A percentile compares a stretch with the other conserved stretches of the same genome.
These are phyloP conservation scores for Battus philenor DNA, from an alignment of 1,140 invertebrate genomes.

Conservation along the genomic window DNA sequence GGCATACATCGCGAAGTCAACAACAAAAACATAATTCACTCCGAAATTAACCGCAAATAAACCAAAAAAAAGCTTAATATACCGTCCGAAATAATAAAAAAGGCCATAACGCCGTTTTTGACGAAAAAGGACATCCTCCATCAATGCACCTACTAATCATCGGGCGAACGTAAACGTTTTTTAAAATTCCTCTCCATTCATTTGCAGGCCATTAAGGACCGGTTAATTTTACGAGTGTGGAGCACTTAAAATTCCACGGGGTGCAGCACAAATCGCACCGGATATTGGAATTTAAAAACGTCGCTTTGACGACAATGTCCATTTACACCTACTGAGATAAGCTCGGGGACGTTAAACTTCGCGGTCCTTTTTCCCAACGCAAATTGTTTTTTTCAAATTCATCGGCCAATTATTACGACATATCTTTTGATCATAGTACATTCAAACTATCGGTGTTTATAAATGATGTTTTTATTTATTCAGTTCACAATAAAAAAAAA, in stretches of 20 bases:
- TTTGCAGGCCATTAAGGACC: conserved; percentile 48
- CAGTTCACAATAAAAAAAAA: too few relatives aligned
- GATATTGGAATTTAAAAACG: conserved; percentile 54
- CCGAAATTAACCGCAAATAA: too few relatives aligned
- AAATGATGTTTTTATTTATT: too few relatives aligned
- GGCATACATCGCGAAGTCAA: too few relatives aligned
- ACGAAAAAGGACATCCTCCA: conserved; percentile 11
- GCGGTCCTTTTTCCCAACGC: not conserved
- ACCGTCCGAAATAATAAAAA: conserved; percentile 6
- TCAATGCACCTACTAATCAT: conserved; percentile 12
- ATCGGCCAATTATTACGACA: too few relatives aligned
- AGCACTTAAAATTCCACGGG: conserved; percentile 64
- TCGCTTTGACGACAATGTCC: conserved; percentile 32
- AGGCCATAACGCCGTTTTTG: not conserved
- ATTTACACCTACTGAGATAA: conserved; percentile 53
- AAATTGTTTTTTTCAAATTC: too few relatives aligned
- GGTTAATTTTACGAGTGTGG: conserved; percentile 59
- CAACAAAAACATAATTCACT: too few relatives aligned
- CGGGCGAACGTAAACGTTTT: conserved; percentile 8
- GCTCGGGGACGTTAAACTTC: conserved; percentile 8
- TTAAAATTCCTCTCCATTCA: conserved; percentile 50
- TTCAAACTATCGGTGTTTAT: too few relatives aligned
- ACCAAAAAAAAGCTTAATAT: too few relatives aligned
- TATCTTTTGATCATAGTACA: too few relatives aligned
- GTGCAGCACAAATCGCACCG: conserved; percentile 46